Base-by-base conservation (phyloP, 2,113 vertebrate species). In the Scatophagus argus region DNA sequence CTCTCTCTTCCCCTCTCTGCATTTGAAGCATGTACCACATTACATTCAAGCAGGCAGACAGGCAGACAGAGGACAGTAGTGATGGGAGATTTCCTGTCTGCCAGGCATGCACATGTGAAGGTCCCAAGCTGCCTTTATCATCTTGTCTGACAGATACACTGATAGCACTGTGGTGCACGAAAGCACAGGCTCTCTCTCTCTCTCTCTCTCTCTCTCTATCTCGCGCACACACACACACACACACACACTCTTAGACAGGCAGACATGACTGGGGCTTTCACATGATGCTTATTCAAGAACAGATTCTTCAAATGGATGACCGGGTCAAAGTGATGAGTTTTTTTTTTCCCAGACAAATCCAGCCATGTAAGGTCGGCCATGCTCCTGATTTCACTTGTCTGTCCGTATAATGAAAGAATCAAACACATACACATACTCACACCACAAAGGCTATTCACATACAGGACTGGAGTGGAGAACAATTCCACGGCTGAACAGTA, bases 21-120 rank as follows among this genome's bases (percentile, higher is more conserved):
- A 79, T 44, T 39, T 75, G 78, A 77, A 62, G 79, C 72, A 10
- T 86, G 84, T 75, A 81, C 54, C 59, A 70, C 82, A 61, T 82
- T 79, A 74, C 63, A 79, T 62, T 81, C 79, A 85, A 69, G 74
- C 80, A 85, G 74, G 23, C 47, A 51, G 25, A 70, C 71, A 67
- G 77, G 63, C 71, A 67, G 74, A 56, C 74, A 44, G 71, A 73
- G 70, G 78, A 67, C 81, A 83, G 81, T 32, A 54, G 77, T 79
- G 89, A 84, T 82, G 87, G 84, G 73, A 84, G 86, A 81, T 83
- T 89, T 83, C 79, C 83, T 87, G 90, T 88, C 82, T 87, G 76
- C 79, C 77, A 83, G 82, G 51, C 80, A 47, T 71, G 78, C 83
- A 78, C 85, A 83, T 79, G 60, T 68, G 79, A 88, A 82, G 49